Evolutionary conservation across 1,140 invertebrate species (phyloP), one percentile per base, ranked within the genome.

Genomic region (Prorops nasuta): DNA sequence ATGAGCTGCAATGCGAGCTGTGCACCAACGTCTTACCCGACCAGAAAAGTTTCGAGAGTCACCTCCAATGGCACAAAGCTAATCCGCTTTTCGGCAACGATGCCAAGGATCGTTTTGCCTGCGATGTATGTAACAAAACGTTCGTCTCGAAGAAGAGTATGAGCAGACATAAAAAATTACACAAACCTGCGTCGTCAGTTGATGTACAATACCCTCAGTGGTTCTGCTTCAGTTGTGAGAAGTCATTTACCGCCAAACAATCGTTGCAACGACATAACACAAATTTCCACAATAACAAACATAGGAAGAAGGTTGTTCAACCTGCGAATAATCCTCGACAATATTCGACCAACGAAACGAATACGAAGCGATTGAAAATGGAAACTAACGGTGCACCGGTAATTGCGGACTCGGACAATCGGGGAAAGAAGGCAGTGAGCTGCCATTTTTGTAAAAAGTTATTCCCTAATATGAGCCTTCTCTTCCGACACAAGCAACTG

Each of bases 11-110:
- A 51, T 84, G 83, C 47, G 79, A 79, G 9, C 72, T 83, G 3
- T 84, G 82, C 48, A 81, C 80, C 2, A 82, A 80, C 35, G 74
- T 81, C 31, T 83, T 83, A 41, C 77, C 79, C 0, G 82, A 84
- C 57, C 72, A 77, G 15, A 73, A 78, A 2, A 78, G 77, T 0
- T 75, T 83, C 24, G 71, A 80, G 36, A 72, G 75, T 0, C 83
- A 84, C 52, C 80, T 83, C 76, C 77, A 66, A 12, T 77, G 74
- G 74, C 74, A 76, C 38, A 67, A 66, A 14, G 58, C 60, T n/a
- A 69, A 75, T 51, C 69, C 76, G 0, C 72, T 74, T 15, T 44
- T 74, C 1, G 58, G 54, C 16, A 56, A 67, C 2, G 49, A 54
- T 9, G 7, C 40, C 2, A 58, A 60, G 6, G 73, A 76, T 21